These are phyloP conservation scores for Drosophila putrida DNA, from an alignment of 2,888 invertebrate genomes.

Conservation along the genomic window DNA sequence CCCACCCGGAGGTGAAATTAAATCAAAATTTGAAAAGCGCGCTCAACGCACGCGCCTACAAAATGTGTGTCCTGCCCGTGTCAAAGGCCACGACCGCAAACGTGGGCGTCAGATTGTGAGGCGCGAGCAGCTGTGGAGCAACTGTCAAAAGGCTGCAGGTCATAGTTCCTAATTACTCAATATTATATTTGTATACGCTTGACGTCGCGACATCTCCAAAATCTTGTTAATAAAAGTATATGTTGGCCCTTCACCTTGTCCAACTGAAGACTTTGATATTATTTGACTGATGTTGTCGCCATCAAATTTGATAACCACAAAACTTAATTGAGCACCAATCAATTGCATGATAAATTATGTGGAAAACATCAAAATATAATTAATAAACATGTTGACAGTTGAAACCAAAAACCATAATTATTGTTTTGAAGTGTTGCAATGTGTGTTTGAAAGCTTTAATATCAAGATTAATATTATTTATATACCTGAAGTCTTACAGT, in stretches of 20 bases:
- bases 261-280: slow-evolving; percentile 4
- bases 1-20: slow-evolving; percentile 59
- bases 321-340: slow-evolving; percentile 20
- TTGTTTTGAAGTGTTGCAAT: slow-evolving; percentile 1
- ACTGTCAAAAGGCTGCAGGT: slow-evolving; percentile 35
- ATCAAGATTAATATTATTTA: background rate
- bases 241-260: slow-evolving; percentile 9
- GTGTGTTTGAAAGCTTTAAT: background rate
- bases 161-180: slow-evolving; percentile 60
- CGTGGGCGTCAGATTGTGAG: slow-evolving; percentile 8
- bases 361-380: slow-evolving; percentile 53
- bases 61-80: slow-evolving; percentile 22
- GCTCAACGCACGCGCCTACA: slow-evolving; percentile 30
- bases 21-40: slow-evolving; percentile 63
- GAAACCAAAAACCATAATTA: slow-evolving; percentile 6
- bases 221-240: slow-evolving; percentile 5
- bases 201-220: slow-evolving; percentile 31
- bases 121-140: background rate
- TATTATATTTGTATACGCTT: slow-evolving; percentile 32
- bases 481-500: background rate
- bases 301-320: slow-evolving; percentile 52
- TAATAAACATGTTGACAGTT: slow-evolving; percentile 64
- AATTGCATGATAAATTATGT: slow-evolving; percentile 36
- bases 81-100: slow-evolving; percentile 44
- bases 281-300: slow-evolving; percentile 46